These are phyloP conservation scores for Echinops telfairi DNA, from an alignment of 2,113 vertebrate species.

Conservation along the genomic window DNA sequence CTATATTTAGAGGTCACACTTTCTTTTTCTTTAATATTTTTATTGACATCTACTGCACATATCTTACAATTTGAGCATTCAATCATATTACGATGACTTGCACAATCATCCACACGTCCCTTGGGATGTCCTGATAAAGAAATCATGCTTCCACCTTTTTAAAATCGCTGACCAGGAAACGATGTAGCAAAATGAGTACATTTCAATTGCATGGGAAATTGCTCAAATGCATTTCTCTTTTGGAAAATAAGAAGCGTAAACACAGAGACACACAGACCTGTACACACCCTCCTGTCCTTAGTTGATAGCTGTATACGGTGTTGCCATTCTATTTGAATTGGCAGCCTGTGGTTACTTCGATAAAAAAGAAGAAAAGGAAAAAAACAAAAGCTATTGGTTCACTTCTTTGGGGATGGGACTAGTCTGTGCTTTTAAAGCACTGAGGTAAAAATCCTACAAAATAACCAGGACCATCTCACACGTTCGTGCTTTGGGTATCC, in stretches of 20 bases:
- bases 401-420: neutral
- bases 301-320: neutral
- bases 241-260: neutral
- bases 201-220: neutral
- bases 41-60: no score
- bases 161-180: constrained; percentile 34
- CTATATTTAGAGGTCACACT: neutral
- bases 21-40: neutral
- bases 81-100: no score
- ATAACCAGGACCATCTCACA: neutral
- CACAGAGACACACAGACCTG: no score
- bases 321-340: neutral
- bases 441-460: neutral
- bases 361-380: neutral
- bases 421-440: neutral
- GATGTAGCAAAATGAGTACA: neutral
- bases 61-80: no score
- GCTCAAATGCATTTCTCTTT: neutral
- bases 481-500: neutral
- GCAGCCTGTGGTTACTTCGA: neutral
- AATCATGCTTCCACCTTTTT: neutral
- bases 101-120: no score
- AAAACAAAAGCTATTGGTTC: neutral
- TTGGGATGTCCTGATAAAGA: neutral
- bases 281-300: neutral